Evolutionary conservation across 2,113 vertebrate genomes (phyloP), one percentile per base, ranked within the genome.

Genomic region (Brachionichthys hirsutus): DNA sequence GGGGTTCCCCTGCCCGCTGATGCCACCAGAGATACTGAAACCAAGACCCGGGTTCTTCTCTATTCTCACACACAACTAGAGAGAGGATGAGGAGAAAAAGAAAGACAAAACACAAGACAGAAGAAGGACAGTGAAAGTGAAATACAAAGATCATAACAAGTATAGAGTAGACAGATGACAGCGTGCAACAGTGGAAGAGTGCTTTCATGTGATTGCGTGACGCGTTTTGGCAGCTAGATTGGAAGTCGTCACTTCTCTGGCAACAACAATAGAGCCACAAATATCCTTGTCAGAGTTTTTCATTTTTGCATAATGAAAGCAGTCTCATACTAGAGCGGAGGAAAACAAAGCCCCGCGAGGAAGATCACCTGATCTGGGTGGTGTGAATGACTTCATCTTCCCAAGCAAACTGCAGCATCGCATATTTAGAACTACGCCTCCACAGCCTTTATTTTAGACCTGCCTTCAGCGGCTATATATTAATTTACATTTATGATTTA

Each of bases 41-140:
- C 97, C 97, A 50, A 99, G 95, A 77, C 97, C 97, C 41, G 97
- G 97, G 72, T 98, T 99, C 93, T 99, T 99, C 91, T 98, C 97
- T 94, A 99, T 97, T 87, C 97, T 93, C 82, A 99, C 95, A 92
- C 97, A 99, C 84, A 99, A 91, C 97, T 99, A 42, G 42, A 61
- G 30, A 35, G 17, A 46, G 46, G 18, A 53, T 19, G 16, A 22
- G 38, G 18, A 60, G 15, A 48, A 2, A 46, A 8, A 54, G 45
- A 34, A 8, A 60, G 18, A 54, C 14, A 70, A 59, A 67, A 45
- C 35, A 8, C 12, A 73, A 60, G 49, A 40, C 65, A 70, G 61
- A 38, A 74, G 62, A 54, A 57, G 68, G 24, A 30, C 24, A 30
- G 36, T 59, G 47, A 70, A 63, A 77, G 76, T 78, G 67, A 82